Base-by-base conservation (phyloP, 2,113 vertebrate species). In the Chionodraco myersi region DNA sequence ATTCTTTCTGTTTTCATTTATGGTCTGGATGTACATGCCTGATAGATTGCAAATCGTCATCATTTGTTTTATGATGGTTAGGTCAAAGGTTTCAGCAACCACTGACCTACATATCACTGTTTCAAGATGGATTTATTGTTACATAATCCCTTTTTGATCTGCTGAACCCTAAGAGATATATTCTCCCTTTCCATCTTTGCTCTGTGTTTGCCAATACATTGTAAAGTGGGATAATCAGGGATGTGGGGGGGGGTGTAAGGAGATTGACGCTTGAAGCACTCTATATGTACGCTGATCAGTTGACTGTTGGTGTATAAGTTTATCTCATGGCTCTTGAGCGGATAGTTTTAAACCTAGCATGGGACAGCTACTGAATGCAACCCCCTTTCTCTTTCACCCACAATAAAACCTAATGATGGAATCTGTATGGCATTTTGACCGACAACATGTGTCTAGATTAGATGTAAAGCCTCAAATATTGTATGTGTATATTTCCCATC, bases 151-250 rank as follows among this genome's bases (percentile, higher is more conserved):
- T 18, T 13, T 14, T 48, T 74, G n/a, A 77, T 61, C 54, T 52
- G 6, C 16, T 78, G 47, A 84, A 49, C 54, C 70, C 41, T 23
- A 51, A n/a, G 49, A 4, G 12, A 53, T n/a, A 74, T 79, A 48
- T 67, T 81, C 56, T 69, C 61, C 11, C 62, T 87, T 78, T 88
- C 63, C 75, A 54, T 47, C n/a, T 59, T 3, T 5, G 56, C 54
- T 16, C 49, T 76, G 18, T 79, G 82, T 87, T 84, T 86, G 48
- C 75, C 34, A 75, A 87, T 78, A 78, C 72, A 34, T 67, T 54
- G 16, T 82, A 49, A 86, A 84, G 10, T 26, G 47, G 83, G 83
- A 91, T 92, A 87, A 92, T 18, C 0, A 0, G 45, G 23, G 14
- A 44, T 67, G 57, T 41, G 63, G 75, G 41, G 30, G 62, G 53